Evolutionary conservation across 2,797 vertebrate genomes (phyloP), one percentile per base, ranked within the genome.

Genomic region (Sebastes diploproa): DNA sequence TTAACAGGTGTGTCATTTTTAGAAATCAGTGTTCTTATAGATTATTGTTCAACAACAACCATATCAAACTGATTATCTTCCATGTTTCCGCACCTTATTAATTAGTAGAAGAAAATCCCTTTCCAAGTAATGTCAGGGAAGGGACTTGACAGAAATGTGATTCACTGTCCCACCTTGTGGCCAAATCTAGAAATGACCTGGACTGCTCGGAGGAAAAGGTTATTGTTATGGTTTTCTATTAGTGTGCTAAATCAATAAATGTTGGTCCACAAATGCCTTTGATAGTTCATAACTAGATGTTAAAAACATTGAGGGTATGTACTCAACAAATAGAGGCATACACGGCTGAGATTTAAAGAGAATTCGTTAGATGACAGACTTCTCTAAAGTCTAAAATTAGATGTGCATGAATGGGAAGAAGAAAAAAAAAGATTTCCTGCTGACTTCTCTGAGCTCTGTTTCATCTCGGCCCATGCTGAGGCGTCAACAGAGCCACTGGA

Each of bases 151-250:
- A 83, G 56, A 76, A 83, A 76, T 79, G 60, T 82, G 85, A 91
- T 76, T 87, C 69, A 92, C 61, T 94, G 85, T 87, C 74, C 91
- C 85, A 93, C 92, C 95, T 95, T 88, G 92, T 94, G 95, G 94
- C 74, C 87, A 93, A 75, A 74, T 46, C 13, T 34, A 46, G 74
- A 76, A 81, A 84, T 83, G 42, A 86, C 85, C 75, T 32, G 7
- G 8, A 77, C 46, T 7, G 7, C 29, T 54, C 2, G 1, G 3
- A 74, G 23, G 27, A 61, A 11, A 64, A 58, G 13, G 23, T 50
- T 36, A 25, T 34, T 78, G 20, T 76, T 75, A 16, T 18, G 22
- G 27, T 32, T 58, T 23, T 77, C 38, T 27, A 14, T 66, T 38
- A 34, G 12, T 27, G n/a, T 9, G 20, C 29, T 14, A 25, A 25